Conservation (phyloP, 2,113 vertebrate genomes). For the Tragelaphus imberbis region DNA sequence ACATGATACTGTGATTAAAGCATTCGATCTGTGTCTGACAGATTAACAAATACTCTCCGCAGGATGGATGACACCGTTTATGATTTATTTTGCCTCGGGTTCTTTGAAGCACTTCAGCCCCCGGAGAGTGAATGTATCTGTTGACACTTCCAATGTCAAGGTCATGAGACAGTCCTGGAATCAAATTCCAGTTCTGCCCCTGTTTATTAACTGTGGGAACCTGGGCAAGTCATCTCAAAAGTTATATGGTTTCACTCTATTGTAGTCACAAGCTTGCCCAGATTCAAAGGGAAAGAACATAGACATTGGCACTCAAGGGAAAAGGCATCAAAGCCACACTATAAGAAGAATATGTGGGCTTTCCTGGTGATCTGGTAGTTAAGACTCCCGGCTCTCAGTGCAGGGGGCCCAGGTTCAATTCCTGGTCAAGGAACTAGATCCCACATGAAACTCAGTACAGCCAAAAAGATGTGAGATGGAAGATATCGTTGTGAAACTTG, state of each 20-base stretch:
- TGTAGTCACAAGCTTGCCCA: background rate
- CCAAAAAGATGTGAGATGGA: background rate
- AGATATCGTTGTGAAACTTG: background rate
- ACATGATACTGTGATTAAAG: background rate
- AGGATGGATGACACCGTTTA: background rate
- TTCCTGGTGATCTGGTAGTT: background rate
- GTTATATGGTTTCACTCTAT: background rate
- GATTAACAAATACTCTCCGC: background rate
- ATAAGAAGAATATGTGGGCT: background rate
- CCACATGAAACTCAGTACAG: background rate
- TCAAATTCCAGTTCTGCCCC: background rate
- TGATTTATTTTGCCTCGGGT: background rate
- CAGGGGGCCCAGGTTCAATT: background rate
- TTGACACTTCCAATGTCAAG: background rate
- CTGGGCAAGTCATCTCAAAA: background rate
- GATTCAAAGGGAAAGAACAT: background rate
- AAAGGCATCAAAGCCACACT: background rate
- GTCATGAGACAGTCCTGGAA: background rate
- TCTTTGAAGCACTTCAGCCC: background rate
- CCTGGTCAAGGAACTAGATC: background rate
- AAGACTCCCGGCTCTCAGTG: background rate
- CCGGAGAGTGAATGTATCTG: background rate
- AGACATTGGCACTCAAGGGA: background rate
- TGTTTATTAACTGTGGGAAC: background rate
- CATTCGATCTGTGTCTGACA: background rate